phyloP scores from a whole-genome alignment of 2,797 vertebrate species.

The Lutjanus campechanus region DNA sequence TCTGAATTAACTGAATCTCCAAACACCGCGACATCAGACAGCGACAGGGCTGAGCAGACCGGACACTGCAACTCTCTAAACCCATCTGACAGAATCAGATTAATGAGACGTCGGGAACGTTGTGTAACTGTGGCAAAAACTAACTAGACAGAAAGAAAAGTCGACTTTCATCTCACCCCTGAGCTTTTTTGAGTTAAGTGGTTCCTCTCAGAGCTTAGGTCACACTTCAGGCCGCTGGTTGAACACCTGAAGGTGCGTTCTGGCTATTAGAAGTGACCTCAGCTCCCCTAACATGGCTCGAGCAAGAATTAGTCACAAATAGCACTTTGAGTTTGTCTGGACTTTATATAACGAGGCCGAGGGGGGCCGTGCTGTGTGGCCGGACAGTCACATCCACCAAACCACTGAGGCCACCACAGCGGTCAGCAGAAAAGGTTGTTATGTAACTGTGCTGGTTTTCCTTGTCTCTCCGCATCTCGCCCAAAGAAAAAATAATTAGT shows the following conservation, averaged over 20 bases:
- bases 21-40: not conserved
- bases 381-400: slow-evolving; percentile 49
- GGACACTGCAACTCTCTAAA: slow-evolving; percentile 22
- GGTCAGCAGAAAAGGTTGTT: slow-evolving; percentile 59
- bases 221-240: not conserved
- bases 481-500: slow-evolving; percentile 39
- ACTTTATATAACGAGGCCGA: slow-evolving; percentile 52
- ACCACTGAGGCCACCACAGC: slow-evolving; percentile 39
- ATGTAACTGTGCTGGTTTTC: slow-evolving; percentile 64
- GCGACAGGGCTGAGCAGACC: slow-evolving; percentile 5
- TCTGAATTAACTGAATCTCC: slow-evolving; percentile 7
- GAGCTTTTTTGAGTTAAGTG: not conserved
- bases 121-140: slow-evolving; percentile 42
- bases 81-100: slow-evolving; percentile 52
- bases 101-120: slow-evolving; percentile 52
- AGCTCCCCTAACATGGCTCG: not conserved
- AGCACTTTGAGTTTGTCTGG: slow-evolving; percentile 9
- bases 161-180: not conserved
- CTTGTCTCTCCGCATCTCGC: slow-evolving; percentile 44
- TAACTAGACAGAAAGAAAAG: slow-evolving; percentile 34
- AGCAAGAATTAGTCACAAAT: slow-evolving; percentile 15
- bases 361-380: slow-evolving; percentile 24
- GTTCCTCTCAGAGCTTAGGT: not conserved
- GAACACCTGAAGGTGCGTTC: not conserved
- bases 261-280: not conserved